Conservation (phyloP, 2,113 vertebrate genomes). For the Mobula hypostoma region DNA sequence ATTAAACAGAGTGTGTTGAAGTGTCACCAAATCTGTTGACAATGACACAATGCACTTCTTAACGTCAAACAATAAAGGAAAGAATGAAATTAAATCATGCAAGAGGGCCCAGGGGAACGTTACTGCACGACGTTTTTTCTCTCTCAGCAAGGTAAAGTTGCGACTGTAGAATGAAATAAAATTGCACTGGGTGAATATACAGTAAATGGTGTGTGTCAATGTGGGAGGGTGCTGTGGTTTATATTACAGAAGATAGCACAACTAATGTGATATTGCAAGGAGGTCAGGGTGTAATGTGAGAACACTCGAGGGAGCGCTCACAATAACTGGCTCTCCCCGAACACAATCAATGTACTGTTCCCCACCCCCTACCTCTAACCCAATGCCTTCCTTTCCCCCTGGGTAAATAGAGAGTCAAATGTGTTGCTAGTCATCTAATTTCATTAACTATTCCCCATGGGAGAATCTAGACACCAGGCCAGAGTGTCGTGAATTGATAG, state of each 20-base stretch:
- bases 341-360: not conserved
- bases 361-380: not conserved
- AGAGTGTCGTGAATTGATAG: not conserved
- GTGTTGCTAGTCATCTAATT: too few species aligned
- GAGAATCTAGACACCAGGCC: not conserved
- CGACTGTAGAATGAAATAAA: not conserved
- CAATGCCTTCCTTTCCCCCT: not conserved
- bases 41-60: slow-evolving; percentile 6
- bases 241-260: slow-evolving; percentile 4
- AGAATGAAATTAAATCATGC: not conserved
- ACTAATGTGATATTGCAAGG: not conserved
- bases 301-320: not conserved
- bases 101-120: not conserved
- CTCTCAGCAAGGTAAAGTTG: not conserved
- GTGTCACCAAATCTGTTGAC: slow-evolving; percentile 20
- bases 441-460: not conserved
- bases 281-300: not conserved
- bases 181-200: not conserved
- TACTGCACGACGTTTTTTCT: not conserved
- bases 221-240: not conserved
- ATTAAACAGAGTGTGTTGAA: not conserved
- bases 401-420: not conserved
- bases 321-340: not conserved
- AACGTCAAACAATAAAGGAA: not conserved
- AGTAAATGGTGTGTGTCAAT: not conserved